Evolutionary conservation across 2,888 invertebrate genomes (phyloP).

Genomic region (Alentia gelatinosa): DNA sequence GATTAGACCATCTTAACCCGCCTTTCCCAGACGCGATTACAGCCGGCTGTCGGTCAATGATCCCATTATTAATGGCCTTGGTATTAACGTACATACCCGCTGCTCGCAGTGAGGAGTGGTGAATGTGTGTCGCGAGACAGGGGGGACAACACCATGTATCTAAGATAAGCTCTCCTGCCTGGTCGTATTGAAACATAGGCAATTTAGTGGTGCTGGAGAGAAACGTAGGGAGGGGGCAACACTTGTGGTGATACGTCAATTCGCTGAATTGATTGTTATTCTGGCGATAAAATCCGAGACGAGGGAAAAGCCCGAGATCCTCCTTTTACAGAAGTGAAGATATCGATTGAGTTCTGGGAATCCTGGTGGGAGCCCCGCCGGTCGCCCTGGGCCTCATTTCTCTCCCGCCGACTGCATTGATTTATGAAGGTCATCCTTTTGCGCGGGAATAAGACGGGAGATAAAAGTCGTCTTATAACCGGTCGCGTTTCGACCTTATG

Average conservation of each 20-base stretch:
- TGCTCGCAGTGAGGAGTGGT: too few relatives aligned
- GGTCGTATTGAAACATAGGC: too few relatives aligned
- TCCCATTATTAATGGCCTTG: conserved; percentile 4
- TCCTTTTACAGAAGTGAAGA: neutral
- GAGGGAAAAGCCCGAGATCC: neutral
- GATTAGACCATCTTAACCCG: conserved; percentile 5
- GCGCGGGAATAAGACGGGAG: too few relatives aligned
- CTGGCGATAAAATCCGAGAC: neutral
- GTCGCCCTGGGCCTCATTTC: too few relatives aligned
- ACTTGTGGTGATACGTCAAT: neutral
- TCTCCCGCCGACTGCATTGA: too few relatives aligned
- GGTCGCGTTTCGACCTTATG: too few relatives aligned
- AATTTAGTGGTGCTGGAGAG: neutral
- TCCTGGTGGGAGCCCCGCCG: neutral
- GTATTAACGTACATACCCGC: neutral
- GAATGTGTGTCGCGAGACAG: too few relatives aligned
- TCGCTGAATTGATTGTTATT: neutral
- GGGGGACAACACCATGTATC: too few relatives aligned
- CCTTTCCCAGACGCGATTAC: neutral
- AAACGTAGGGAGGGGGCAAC: too few relatives aligned
- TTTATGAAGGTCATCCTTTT: too few relatives aligned
- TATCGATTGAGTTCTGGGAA: neutral
- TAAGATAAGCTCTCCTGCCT: too few relatives aligned
- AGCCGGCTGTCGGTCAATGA: neutral
- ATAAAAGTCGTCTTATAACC: too few relatives aligned